Conservation (phyloP, 2,113 vertebrate genomes). For the Petrocephalus zakoni region DNA sequence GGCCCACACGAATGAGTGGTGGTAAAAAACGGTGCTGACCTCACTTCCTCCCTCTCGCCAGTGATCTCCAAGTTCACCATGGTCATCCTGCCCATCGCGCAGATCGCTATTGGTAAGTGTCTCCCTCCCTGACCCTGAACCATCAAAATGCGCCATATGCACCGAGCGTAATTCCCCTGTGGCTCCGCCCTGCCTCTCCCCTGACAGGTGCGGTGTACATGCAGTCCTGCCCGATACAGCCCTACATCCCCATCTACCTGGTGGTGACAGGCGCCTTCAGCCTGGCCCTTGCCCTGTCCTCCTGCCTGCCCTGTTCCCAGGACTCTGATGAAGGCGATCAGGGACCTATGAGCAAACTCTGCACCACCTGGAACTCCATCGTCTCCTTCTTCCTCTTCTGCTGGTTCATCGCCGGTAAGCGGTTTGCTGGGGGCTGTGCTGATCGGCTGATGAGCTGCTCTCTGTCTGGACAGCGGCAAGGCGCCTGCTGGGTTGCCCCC, state of each 20-base stretch:
- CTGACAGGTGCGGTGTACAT: conserved; percentile 35
- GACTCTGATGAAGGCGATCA: conserved; percentile 28
- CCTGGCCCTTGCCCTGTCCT: conserved; percentile 24
- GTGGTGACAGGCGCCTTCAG: conserved; percentile 39
- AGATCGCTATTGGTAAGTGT: conserved; percentile 38
- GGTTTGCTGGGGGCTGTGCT: not conserved
- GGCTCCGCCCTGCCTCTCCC: not conserved
- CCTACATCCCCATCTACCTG: conserved; percentile 43
- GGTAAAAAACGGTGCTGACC: not conserved
- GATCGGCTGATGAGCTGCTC: no score
- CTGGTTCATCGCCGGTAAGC: conserved; percentile 47
- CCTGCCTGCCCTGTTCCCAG: conserved; percentile 39
- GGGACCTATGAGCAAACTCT: conserved; percentile 29
- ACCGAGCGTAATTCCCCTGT: not conserved
- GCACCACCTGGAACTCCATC: conserved; percentile 42
- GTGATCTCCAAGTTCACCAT: conserved; percentile 40
- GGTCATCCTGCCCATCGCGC: conserved; percentile 33
- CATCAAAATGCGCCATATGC: not conserved
- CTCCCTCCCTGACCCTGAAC: no score
- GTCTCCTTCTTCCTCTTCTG: conserved; percentile 44
- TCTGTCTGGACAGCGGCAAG: no score
- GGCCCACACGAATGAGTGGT: not conserved
- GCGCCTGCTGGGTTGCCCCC: no score
- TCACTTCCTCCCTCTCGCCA: conserved; percentile 3
- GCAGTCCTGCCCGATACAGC: conserved; percentile 33